Evolutionary conservation across 2,113 vertebrate species (phyloP).

Genomic region (Chloropsis cyanopogon): DNA sequence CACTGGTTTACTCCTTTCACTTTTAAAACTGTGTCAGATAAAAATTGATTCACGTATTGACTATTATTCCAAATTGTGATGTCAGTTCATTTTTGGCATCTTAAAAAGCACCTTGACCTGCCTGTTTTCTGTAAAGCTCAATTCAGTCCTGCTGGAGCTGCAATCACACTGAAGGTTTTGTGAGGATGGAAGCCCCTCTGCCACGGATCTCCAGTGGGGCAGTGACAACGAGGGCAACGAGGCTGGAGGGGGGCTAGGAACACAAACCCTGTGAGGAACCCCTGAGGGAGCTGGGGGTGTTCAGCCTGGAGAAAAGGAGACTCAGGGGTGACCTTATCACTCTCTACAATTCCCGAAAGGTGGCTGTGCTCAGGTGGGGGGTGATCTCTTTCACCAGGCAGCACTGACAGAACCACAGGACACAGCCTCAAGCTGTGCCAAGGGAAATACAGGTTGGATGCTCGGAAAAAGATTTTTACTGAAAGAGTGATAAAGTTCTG

Average conservation of each 20-base stretch:
- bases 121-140: background rate
- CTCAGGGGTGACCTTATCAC: background rate
- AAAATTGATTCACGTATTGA: background rate
- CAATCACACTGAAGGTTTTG: background rate
- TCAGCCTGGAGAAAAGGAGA: background rate
- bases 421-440: background rate
- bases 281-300: background rate
- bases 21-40: background rate
- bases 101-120: background rate
- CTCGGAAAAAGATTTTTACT: rapidly evolving
- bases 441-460: background rate
- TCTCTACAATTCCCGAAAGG: background rate
- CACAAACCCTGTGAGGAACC: background rate
- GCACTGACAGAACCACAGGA: background rate
- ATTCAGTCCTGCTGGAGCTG: background rate
- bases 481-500: background rate
- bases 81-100: background rate
- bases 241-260: background rate
- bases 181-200: background rate
- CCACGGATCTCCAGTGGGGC: background rate
- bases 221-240: no score
- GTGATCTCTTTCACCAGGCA: background rate
- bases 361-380: background rate
- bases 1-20: background rate
- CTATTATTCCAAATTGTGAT: background rate